Base-by-base conservation (phyloP, 2,888 invertebrate species). In the Himalopsyche anomala region DNA sequence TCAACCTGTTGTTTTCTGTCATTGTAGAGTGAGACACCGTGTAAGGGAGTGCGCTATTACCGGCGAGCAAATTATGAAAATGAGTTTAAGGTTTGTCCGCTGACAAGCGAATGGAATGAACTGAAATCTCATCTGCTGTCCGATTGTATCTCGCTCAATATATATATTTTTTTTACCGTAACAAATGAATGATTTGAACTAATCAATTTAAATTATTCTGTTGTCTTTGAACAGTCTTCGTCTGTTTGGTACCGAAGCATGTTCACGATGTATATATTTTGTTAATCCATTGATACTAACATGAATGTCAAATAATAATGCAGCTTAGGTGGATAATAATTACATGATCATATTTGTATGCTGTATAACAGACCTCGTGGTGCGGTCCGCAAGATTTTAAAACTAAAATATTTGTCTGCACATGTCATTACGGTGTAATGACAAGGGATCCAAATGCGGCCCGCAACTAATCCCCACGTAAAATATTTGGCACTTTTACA, bases 51-150 rank as follows among this genome's bases (percentile, higher is more conserved):
- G 93, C 92, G 91, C 91, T 91, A 92, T 94, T 94, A 95, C 95
- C 89, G 96, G 96, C 92, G 95, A 95, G 91, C 95, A 95, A 94
- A 95, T 96, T 92, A 94, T 96, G 94, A 94, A 94, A 94, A 96
- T 96, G 96, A 95, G 95, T 91, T 92, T 95, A 94, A 96, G 96
- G 96, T 95, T 93, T 91, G 84, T 54, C 86, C 85, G 86, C 74
- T 74, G 38, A 74, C 19, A 15, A 74, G 74, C 19, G 12, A 74
- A 74, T 74, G 74, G 74, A 74, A 74, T 74, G 74, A 36, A 38
- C 36, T 12, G 5, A 74, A 74, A 28, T 74, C 74, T 74, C 74
- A 74, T 74, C 36, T 74, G 38, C 74, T 74, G 36, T 74, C 36
- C 74, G 12, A 74, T 74, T 74, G 36, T 74, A 28, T 74, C 28